Evolutionary conservation across 2,797 vertebrate species (phyloP), one percentile per base, ranked within the genome.

Genomic region (Linurgus olivaceus): DNA sequence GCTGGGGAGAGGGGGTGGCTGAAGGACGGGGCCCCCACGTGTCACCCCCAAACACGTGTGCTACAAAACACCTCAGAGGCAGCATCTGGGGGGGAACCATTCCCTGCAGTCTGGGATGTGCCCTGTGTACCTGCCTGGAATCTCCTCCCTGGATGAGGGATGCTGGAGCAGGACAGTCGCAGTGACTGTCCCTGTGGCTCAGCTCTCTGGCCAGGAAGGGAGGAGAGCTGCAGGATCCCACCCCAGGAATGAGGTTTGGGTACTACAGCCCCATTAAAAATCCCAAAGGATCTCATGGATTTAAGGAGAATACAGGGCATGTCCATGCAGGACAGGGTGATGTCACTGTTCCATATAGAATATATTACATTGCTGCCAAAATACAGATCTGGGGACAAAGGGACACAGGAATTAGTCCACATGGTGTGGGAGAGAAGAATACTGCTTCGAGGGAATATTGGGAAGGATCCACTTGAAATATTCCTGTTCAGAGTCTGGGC

Each of bases 101-200:
- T 20, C 45, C 48, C 68, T 10, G 63, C 6, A 17, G 44, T 7
- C 44, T 33, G 47, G 2, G 4, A 45, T 6, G 52, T 44, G 76
- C 51, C 0, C 4, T 0, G 11, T 11, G 44, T 29, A 13, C 40
- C 38, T 42, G 5, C 40, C 9, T 3, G 48, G 55, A n/a, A 16
- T 15, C 73, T 55, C 1, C 12, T 26, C 31, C 15, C 0, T 4
- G 15, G 33, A 0, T 37, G 52, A 13, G 28, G 14, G n/a, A 13
- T 31, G 1, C 0, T 3, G 28, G 9, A 17, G 47, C 2, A 6
- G n/a, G 7, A 6, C 31, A 13, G 48, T 76, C 59, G 51, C 40
- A 4, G 2, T 0, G 1, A 72, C 29, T 4, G 66, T n/a, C 10
- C 1, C 2, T 0, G 9, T 7, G 61, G 20, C 47, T 2, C 10